Conservation (phyloP, 2,888 invertebrate species). For the Sinodicranocentrus sp. region DNA sequence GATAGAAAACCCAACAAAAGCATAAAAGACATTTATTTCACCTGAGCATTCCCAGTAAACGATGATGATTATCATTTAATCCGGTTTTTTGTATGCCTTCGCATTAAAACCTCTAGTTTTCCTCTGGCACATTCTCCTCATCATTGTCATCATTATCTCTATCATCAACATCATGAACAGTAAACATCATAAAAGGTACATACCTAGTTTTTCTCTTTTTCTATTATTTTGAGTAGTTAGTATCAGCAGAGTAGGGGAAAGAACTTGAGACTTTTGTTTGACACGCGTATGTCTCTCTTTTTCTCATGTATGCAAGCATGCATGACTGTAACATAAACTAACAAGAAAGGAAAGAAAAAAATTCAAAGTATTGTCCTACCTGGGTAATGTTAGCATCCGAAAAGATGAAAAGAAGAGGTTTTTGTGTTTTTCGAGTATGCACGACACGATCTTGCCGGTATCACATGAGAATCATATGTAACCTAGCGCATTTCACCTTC, state of each 20-base stretch:
- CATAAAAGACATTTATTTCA: slow-evolving; percentile 33
- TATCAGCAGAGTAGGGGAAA: slow-evolving; percentile 12
- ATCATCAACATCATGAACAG: slow-evolving; percentile 25
- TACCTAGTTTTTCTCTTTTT: slow-evolving; percentile 16
- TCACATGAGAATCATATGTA: no score
- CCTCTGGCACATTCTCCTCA: neutral
- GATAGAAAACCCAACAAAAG: no score
- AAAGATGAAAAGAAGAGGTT: slow-evolving; percentile 8
- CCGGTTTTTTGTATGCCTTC: neutral
- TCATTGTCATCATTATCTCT: slow-evolving; percentile 29
- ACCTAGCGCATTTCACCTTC: no score
- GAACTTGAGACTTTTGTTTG: slow-evolving; percentile 38
- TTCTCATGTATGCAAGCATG: slow-evolving; percentile 23
- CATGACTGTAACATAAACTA: slow-evolving; percentile 31
- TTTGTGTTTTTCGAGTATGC: slow-evolving; percentile 1
- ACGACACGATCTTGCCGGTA: no score
- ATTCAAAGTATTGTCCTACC: slow-evolving; percentile 4
- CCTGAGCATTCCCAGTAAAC: slow-evolving; percentile 17
- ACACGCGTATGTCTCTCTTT: slow-evolving; percentile 17
- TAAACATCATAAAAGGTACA: neutral
- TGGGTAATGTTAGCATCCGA: slow-evolving; percentile 8
- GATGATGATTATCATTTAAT: slow-evolving; percentile 7
- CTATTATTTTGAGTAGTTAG: slow-evolving; percentile 41
- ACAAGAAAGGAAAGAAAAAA: slow-evolving; percentile 2
- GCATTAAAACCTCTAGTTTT: neutral